phyloP scores from a whole-genome alignment of 2,888 invertebrate species.

The Calephelis perditalis region DNA sequence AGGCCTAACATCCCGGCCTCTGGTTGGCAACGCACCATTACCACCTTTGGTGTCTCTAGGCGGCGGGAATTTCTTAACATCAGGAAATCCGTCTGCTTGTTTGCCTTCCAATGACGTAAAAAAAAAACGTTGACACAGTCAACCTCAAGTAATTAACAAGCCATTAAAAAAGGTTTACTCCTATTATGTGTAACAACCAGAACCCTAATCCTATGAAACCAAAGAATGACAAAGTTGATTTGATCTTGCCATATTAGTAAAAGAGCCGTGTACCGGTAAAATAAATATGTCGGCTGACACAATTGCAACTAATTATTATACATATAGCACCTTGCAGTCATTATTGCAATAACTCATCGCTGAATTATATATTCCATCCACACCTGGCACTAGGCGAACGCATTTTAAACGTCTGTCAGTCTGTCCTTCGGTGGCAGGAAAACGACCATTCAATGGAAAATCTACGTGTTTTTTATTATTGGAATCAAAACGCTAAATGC shows the following conservation, averaged over 20 bases:
- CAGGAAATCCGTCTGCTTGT: too few species aligned
- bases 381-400: conserved; percentile 26
- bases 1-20: too few species aligned
- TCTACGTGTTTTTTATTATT: conserved; percentile 30
- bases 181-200: too few species aligned
- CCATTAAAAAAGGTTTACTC: too few species aligned
- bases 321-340: conserved; percentile 26
- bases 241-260: background rate
- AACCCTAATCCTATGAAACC: too few species aligned
- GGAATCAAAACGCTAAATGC: background rate
- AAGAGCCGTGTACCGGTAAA: conserved; percentile 13
- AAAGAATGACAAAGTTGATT: too few species aligned
- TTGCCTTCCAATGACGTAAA: too few species aligned
- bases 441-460: conserved; percentile 53
- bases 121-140: too few species aligned
- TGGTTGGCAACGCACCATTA: too few species aligned
- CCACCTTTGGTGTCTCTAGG: too few species aligned
- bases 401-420: conserved; percentile 35
- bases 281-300: conserved; percentile 20
- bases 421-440: conserved; percentile 60
- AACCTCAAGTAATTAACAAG: too few species aligned
- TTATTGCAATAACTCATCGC: conserved; percentile 31
- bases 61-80: too few species aligned
- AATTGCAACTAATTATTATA: conserved; percentile 22
- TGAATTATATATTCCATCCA: conserved; percentile 32